Evolutionary conservation across 2,888 invertebrate species (phyloP).

Genomic region (Plagiodera versicolora): DNA sequence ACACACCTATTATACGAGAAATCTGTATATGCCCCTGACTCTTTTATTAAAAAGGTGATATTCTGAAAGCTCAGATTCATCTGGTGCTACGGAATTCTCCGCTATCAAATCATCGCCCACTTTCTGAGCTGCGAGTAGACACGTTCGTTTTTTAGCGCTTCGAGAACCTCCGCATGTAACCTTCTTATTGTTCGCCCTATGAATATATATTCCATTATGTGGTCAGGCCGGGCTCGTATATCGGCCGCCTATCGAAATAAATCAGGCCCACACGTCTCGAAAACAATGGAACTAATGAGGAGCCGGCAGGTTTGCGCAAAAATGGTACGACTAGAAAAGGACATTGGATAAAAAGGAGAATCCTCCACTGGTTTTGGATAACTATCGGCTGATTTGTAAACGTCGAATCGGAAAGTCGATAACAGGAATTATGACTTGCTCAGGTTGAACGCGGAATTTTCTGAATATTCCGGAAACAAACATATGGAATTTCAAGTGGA

Average conservation of each 20-base stretch:
- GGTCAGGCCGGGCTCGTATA: slow-evolving; percentile 19
- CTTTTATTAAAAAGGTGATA: too few relatives aligned
- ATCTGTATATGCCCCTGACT: too few relatives aligned
- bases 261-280: slow-evolving; percentile 34
- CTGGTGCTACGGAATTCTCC: not conserved
- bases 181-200: slow-evolving; percentile 22
- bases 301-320: slow-evolving; percentile 17
- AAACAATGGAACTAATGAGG: slow-evolving; percentile 36
- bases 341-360: slow-evolving; percentile 22
- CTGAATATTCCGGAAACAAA: too few relatives aligned
- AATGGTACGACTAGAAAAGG: slow-evolving; percentile 24
- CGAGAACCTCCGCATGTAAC: slow-evolving; percentile 16
- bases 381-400: slow-evolving; percentile 25
- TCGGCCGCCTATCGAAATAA: slow-evolving; percentile 24
- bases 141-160: slow-evolving; percentile 18
- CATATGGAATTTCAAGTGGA: too few relatives aligned
- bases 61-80: too few relatives aligned
- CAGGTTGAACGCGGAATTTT: too few relatives aligned
- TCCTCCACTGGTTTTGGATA: slow-evolving; percentile 18
- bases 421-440: not conserved
- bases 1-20: too few relatives aligned
- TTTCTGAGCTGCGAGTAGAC: slow-evolving; percentile 12
- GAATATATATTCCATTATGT: slow-evolving; percentile 29
- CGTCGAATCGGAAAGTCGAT: slow-evolving; percentile 18
- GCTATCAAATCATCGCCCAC: slow-evolving; percentile 1